Evolutionary conservation across 64 coral and sea anemone species (phyloP).

Genomic region (Stichodactyla helianthus): DNA sequence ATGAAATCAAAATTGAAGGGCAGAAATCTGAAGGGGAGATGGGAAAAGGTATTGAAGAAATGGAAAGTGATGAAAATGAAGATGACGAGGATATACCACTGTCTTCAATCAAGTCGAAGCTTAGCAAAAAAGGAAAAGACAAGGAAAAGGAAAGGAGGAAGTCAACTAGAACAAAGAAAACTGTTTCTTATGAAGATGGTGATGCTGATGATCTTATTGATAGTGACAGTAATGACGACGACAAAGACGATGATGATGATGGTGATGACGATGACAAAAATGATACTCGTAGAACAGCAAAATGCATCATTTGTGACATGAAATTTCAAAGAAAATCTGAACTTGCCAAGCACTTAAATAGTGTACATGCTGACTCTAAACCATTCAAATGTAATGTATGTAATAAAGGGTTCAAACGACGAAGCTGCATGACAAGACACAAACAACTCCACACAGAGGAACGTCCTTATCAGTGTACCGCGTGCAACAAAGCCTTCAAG

Average conservation of each 20-base stretch:
- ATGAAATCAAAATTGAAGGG: background rate
- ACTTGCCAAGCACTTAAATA: constrained; percentile 23
- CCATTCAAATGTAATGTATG: constrained; percentile 27
- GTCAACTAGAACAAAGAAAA: background rate
- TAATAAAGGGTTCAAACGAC: background rate
- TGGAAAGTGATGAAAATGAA: constrained; percentile 10
- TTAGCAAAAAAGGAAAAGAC: background rate
- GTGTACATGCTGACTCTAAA: background rate
- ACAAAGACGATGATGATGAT: background rate
- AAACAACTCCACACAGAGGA: background rate
- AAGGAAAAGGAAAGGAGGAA: background rate
- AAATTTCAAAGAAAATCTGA: background rate
- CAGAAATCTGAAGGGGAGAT: background rate
- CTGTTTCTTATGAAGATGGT: background rate
- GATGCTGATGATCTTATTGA: background rate
- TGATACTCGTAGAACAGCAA: background rate
- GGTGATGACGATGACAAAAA: background rate
- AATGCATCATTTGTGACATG: background rate
- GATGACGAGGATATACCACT: constrained; percentile 14
- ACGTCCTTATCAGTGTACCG: background rate
- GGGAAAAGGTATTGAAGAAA: background rate
- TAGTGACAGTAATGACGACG: background rate
- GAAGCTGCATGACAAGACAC: background rate
- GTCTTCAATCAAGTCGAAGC: background rate
- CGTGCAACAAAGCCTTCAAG: constrained; percentile 6